Conservation (phyloP, 2,797 vertebrate genomes). For the Myotis pilosus region DNA sequence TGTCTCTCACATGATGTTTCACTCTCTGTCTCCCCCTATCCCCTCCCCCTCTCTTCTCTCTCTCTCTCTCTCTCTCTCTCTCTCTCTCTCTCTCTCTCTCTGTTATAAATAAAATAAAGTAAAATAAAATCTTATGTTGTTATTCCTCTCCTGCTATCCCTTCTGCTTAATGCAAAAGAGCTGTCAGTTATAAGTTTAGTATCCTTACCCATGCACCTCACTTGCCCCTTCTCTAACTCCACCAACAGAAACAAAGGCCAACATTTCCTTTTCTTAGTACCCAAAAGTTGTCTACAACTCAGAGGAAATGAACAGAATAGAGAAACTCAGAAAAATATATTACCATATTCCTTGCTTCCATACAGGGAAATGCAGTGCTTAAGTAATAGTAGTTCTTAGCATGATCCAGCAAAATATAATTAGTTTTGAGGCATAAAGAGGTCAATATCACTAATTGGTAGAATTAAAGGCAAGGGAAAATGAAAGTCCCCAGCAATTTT, state of each 20-base stretch:
- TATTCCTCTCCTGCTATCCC: neutral
- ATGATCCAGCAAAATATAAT: neutral
- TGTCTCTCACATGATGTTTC: too few species aligned
- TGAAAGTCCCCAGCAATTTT: neutral
- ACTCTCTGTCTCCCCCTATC: too few species aligned
- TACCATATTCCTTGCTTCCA: neutral
- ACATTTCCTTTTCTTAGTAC: neutral
- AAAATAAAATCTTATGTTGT: neutral
- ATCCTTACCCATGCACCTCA: neutral
- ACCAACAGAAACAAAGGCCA: neutral
- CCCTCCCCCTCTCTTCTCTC: too few species aligned
- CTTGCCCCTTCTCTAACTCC: neutral
- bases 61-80: too few species aligned
- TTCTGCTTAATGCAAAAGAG: neutral
- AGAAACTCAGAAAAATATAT: neutral
- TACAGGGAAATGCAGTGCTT: neutral
- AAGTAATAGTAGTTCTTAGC: conserved; percentile 5
- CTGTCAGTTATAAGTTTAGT: neutral
- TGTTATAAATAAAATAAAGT: too few species aligned
- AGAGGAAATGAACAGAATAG: neutral
- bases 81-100: too few species aligned
- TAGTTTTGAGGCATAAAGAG: neutral
- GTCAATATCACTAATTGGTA: neutral
- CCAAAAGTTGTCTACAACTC: conserved; percentile 12
- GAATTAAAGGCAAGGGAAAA: conserved; percentile 1